Evolutionary conservation across 92 coral and sea anemone species (phyloP).

Genomic region (Parazoanthus swiftii): DNA sequence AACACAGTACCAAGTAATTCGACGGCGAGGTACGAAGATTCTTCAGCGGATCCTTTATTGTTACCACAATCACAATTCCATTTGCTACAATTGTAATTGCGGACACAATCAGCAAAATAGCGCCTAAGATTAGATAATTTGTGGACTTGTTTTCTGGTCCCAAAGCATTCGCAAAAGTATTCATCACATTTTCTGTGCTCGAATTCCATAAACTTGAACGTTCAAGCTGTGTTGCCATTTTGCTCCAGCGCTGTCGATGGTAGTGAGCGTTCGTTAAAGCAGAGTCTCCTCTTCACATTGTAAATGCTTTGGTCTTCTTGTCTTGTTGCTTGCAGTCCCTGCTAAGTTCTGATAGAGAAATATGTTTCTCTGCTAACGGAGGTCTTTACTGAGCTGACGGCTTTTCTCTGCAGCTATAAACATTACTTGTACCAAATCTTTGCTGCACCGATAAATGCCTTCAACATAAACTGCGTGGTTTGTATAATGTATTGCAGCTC

Average conservation of each 20-base stretch:
- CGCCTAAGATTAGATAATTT: background rate
- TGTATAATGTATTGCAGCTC: background rate
- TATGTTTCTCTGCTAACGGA: background rate
- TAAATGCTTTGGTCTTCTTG: background rate
- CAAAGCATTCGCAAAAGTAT: background rate
- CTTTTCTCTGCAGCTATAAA: background rate
- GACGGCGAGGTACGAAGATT: background rate
- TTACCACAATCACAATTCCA: constrained; percentile 3
- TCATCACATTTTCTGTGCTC: background rate
- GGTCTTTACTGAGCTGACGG: background rate
- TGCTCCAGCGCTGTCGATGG: background rate
- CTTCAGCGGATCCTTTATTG: background rate
- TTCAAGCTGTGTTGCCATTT: background rate
- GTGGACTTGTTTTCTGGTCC: background rate
- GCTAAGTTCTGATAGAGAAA: too few species aligned
- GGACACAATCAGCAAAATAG: background rate
- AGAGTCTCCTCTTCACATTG: background rate
- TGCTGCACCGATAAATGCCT: background rate
- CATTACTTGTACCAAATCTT: too few species aligned
- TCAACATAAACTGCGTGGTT: background rate
- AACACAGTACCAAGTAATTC: constrained; percentile 1
- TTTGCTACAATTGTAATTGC: background rate
- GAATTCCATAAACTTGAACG: constrained; percentile 10
- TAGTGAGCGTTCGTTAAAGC: background rate
- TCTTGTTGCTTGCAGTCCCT: too few species aligned